These are phyloP conservation scores for Desmodus rotundus DNA, from an alignment of 2,113 vertebrate genomes.

Conservation along the genomic window DNA sequence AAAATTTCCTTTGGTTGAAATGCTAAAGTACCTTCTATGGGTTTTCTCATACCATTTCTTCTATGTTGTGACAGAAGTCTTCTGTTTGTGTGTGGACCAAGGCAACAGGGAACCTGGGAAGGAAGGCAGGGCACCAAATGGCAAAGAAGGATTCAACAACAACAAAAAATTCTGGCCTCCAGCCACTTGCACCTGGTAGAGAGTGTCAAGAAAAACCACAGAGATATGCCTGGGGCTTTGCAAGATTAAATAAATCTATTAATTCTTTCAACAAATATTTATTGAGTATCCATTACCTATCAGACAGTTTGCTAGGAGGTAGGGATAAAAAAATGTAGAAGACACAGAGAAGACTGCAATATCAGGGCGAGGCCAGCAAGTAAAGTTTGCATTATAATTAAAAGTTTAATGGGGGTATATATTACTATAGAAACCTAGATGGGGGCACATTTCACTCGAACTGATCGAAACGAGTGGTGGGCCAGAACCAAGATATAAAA, in stretches of 20 bases:
- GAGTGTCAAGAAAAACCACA: conserved; percentile 35
- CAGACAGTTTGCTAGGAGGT: conserved; percentile 33
- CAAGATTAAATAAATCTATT: conserved; percentile 43
- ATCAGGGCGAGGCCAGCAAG: background rate
- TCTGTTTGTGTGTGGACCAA: conserved; percentile 60
- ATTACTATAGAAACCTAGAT: background rate
- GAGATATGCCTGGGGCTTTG: conserved; percentile 47
- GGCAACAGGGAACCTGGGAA: conserved; percentile 52
- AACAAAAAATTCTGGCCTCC: conserved; percentile 32
- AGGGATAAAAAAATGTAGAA: conserved; percentile 12
- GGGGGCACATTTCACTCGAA: background rate
- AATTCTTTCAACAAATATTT: conserved; percentile 70
- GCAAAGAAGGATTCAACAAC: conserved; percentile 52
- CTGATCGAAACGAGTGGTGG: background rate
- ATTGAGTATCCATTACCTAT: conserved; percentile 58
- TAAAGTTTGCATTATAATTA: background rate
- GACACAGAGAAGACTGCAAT: background rate
- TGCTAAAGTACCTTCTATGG: background rate
- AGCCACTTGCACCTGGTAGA: conserved; percentile 58
- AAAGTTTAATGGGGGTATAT: background rate
- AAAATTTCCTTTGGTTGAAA: background rate
- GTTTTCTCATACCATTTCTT: background rate
- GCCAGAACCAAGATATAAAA: background rate
- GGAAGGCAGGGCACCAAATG: background rate
- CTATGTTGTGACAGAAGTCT: background rate